These are phyloP conservation scores for Baryphthengus martii DNA, from an alignment of 2,113 vertebrate species.

Conservation along the genomic window DNA sequence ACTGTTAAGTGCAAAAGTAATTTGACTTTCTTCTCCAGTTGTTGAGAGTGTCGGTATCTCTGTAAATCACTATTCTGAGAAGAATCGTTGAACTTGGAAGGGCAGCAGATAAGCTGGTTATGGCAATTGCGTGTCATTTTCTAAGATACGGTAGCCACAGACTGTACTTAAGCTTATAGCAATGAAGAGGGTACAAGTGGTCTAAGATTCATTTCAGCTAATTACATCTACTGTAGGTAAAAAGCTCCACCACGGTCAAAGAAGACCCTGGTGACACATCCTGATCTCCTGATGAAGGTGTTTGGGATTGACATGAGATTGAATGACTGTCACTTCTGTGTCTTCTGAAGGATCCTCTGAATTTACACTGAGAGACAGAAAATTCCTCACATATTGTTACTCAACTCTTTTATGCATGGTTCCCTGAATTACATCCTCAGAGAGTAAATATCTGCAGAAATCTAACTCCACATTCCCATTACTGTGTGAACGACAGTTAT, in stretches of 20 bases:
- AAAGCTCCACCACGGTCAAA: background rate
- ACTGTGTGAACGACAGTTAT: background rate
- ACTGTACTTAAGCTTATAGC: background rate
- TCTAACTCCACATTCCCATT: background rate
- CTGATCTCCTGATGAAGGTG: background rate
- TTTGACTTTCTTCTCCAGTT: background rate
- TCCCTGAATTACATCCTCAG: background rate
- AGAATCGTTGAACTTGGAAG: background rate
- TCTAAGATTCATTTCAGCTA: background rate
- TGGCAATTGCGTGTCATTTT: background rate
- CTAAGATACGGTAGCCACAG: background rate
- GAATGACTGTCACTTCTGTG: background rate
- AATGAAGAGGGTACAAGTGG: background rate
- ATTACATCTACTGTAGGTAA: background rate
- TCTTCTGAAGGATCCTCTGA: background rate
- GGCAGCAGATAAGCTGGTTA: background rate
- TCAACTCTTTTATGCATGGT: fast-evolving
- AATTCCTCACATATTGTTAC: background rate
- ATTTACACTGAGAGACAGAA: background rate
- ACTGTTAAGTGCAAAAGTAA: background rate
- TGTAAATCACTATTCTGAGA: background rate
- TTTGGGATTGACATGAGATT: background rate
- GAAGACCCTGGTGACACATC: background rate
- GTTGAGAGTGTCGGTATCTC: background rate
- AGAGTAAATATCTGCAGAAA: background rate